These are phyloP conservation scores for Oostethus manadensis DNA, from an alignment of 2,113 vertebrate genomes.

Conservation along the genomic window DNA sequence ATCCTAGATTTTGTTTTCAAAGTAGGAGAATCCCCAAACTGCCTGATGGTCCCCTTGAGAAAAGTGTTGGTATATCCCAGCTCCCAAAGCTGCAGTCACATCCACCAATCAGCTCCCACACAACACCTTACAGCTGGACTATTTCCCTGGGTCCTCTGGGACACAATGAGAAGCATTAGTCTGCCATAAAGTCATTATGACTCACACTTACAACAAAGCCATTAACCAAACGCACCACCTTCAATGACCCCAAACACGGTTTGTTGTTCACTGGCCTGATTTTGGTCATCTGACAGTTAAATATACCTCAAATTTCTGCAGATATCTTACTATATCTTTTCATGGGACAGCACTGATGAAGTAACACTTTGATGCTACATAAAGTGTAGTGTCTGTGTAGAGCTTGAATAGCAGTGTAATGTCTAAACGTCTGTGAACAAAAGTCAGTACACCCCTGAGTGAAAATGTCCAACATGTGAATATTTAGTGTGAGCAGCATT, in stretches of 20 bases:
- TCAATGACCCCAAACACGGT: neutral
- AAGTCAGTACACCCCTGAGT: no score
- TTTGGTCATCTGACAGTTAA: neutral
- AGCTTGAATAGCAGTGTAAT: no score
- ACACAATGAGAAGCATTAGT: slow-evolving; percentile 42
- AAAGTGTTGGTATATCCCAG: slow-evolving; percentile 46
- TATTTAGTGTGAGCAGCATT: no score
- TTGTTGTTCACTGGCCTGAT: neutral
- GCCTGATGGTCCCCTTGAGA: slow-evolving; percentile 25
- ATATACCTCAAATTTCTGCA: no score
- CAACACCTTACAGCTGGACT: slow-evolving; percentile 30
- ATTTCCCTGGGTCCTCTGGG: slow-evolving; percentile 34
- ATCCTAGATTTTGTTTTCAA: slow-evolving; percentile 8
- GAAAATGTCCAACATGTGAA: no score
- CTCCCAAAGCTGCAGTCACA: slow-evolving; percentile 25
- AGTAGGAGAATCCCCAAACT: slow-evolving; percentile 29
- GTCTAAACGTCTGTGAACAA: no score
- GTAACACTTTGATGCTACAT: no score
- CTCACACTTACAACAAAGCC: slow-evolving; percentile 15
- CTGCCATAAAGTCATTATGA: slow-evolving; percentile 32
- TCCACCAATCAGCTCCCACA: slow-evolving; percentile 19
- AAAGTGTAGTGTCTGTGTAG: no score
- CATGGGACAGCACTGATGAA: no score
- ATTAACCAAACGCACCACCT: slow-evolving; percentile 5
- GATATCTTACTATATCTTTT: no score